phyloP scores from a whole-genome alignment of 2,888 invertebrate species.

The Scaptomyza parva region DNA sequence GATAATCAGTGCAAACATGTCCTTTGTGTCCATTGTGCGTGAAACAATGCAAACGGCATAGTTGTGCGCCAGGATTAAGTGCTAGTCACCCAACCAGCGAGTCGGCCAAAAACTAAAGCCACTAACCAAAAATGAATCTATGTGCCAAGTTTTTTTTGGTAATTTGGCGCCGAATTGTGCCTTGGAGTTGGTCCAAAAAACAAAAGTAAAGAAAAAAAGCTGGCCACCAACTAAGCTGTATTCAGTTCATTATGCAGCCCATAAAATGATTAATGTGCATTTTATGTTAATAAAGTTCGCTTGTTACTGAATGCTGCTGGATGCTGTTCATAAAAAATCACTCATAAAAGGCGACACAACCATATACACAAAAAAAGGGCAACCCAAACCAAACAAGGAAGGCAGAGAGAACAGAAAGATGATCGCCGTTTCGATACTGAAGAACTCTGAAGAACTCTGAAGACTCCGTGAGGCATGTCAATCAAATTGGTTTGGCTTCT shows the following conservation, averaged over 20 bases:
- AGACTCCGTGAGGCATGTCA: conserved; percentile 59
- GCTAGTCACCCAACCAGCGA: conserved; percentile 58
- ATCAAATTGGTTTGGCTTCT: conserved; percentile 55
- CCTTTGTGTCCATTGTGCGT: conserved; percentile 84
- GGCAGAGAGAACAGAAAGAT: conserved; percentile 47
- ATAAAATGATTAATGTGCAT: conserved; percentile 75
- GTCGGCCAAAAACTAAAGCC: conserved; percentile 17
- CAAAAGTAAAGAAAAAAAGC: conserved; percentile 3
- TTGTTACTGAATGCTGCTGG: conserved; percentile 17
- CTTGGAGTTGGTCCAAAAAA: conserved; percentile 38
- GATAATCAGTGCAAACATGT: conserved; percentile 85
- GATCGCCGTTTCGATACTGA: conserved; percentile 48
- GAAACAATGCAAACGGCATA: conserved; percentile 83
- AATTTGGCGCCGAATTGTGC: conserved; percentile 39
- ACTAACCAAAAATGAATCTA: conserved; percentile 31
- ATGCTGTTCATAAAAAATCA: conserved; percentile 62
- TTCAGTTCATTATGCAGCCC: conserved; percentile 68
- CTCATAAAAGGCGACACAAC: conserved; percentile 11
- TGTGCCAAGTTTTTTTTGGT: conserved; percentile 51
- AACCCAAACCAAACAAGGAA: conserved; percentile 45
- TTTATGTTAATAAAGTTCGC: conserved; percentile 65
- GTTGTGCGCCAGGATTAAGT: conserved; percentile 83
- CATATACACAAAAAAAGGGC: conserved; percentile 50
- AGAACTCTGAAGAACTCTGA: too few species aligned
- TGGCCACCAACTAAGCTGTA: conserved; percentile 51